Conservation (phyloP, 2,888 invertebrate species). For the Aricia artaxerxes region DNA sequence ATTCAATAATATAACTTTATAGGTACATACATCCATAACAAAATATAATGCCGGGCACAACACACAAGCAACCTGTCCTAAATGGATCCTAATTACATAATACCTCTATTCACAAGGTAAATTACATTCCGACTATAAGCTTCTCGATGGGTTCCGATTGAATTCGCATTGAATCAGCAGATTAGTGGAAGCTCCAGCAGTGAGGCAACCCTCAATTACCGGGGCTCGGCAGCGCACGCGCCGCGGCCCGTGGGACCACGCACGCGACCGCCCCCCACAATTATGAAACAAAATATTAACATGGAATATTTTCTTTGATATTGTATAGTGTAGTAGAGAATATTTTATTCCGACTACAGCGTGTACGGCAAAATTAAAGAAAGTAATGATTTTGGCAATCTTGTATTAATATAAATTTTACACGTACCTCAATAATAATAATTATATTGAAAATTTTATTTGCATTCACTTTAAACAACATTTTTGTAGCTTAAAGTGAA, state of each 20-base stretch:
- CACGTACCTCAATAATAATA: too few species aligned
- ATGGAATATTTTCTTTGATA: conserved; percentile 35
- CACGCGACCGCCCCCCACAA: conserved; percentile 69
- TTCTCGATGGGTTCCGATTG: conserved; percentile 58
- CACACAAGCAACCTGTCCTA: neutral
- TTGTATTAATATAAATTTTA: too few species aligned
- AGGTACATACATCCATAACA: neutral
- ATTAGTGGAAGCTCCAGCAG: conserved; percentile 69
- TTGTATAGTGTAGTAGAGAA: neutral
- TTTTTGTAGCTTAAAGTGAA: neutral
- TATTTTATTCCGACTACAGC: neutral
- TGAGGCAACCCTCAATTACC: conserved; percentile 68
- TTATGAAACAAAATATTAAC: conserved; percentile 60
- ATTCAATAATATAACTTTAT: neutral
- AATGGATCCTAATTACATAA: neutral
- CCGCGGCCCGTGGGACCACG: conserved; percentile 61
- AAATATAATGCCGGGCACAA: neutral
- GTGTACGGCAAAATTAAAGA: neutral
- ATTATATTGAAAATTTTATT: too few species aligned
- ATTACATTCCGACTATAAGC: conserved; percentile 32
- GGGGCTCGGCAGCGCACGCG: conserved; percentile 59
- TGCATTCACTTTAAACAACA: too few species aligned
- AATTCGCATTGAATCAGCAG: conserved; percentile 67
- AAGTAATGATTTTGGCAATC: too few species aligned
- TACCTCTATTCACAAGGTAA: conserved; percentile 25